A percentile compares a stretch with the other conserved stretches of the same genome.
Conservation (phyloP, 2,888 invertebrate genomes). For the Coelogynopora nodosa region DNA sequence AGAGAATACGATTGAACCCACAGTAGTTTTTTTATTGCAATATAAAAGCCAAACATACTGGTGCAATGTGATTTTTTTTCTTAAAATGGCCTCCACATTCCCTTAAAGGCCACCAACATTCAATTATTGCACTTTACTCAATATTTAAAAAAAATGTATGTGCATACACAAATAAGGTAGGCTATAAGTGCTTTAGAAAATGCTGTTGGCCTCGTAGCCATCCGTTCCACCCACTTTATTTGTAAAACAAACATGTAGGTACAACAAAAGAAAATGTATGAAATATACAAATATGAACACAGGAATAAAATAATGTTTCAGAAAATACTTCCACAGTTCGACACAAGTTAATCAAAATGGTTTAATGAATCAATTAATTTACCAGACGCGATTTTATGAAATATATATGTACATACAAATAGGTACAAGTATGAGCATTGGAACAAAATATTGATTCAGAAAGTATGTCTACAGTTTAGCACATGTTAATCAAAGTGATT, state of each 20-base stretch:
- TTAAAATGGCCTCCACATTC: slow-evolving; percentile 19
- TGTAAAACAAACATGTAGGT: slow-evolving; percentile 31
- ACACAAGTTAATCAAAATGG: not conserved
- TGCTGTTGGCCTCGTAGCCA: slow-evolving; percentile 31
- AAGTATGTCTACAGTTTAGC: too few species aligned
- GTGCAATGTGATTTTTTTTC: too few species aligned
- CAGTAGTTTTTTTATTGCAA: too few species aligned
- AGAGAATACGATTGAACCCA: too few species aligned
- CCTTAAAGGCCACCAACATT: slow-evolving; percentile 31
- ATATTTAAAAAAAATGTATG: slow-evolving; percentile 25
- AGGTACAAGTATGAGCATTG: not conserved
- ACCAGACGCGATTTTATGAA: too few species aligned
- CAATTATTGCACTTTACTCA: slow-evolving; percentile 29
- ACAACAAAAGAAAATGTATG: slow-evolving; percentile 3
- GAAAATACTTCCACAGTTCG: not conserved
- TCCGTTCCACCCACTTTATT: slow-evolving; percentile 31
- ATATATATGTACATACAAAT: too few species aligned
- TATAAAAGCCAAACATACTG: too few species aligned
- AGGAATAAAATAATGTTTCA: not conserved
- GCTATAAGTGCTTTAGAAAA: slow-evolving; percentile 27
- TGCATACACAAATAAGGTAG: slow-evolving; percentile 27
- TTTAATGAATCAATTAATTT: too few species aligned
- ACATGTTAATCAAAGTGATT: too few species aligned
- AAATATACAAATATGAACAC: not conserved
- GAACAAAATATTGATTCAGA: too few species aligned